Evolutionary conservation across 2,113 vertebrate species (phyloP).

Genomic region (Dicerorhinus sumatrensis): DNA sequence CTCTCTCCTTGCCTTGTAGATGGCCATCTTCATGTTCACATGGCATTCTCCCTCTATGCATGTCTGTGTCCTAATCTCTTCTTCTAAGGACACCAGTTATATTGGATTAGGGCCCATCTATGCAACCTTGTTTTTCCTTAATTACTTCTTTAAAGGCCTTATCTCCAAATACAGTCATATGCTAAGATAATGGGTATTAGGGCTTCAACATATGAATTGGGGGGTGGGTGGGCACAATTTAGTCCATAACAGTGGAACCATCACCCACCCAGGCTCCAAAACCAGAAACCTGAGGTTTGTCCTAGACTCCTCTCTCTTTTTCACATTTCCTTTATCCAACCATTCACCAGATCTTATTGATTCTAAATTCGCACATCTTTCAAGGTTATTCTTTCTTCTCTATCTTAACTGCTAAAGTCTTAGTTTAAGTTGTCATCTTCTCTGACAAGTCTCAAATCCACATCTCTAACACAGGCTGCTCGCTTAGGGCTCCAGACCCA

Average conservation of each 20-base stretch:
- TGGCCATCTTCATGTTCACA: not conserved
- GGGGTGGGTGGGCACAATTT: not conserved
- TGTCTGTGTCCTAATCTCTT: constrained; percentile 4
- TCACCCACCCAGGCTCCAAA: not conserved
- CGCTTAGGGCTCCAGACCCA: not conserved
- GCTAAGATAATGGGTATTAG: not conserved
- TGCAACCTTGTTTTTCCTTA: not conserved
- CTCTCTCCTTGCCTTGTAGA: not conserved
- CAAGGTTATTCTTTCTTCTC: constrained; percentile 30
- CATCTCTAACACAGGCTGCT: not conserved
- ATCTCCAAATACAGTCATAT: not conserved
- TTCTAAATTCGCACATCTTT: constrained; percentile 17
- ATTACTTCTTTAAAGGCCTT: not conserved
- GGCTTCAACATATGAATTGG: not conserved
- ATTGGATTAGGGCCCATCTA: not conserved
- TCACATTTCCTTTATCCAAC: not conserved
- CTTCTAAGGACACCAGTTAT: not conserved
- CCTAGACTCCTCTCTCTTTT: not conserved
- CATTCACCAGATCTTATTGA: not conserved
- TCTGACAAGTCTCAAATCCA: not conserved
- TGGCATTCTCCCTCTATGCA: not conserved
- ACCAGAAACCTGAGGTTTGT: not conserved
- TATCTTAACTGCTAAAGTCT: not conserved
- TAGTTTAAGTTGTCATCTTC: constrained; percentile 1
- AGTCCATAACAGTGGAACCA: not conserved